Evolutionary conservation across 2,113 vertebrate genomes (phyloP).

Genomic region (Cryptomyrus ogoouensis): DNA sequence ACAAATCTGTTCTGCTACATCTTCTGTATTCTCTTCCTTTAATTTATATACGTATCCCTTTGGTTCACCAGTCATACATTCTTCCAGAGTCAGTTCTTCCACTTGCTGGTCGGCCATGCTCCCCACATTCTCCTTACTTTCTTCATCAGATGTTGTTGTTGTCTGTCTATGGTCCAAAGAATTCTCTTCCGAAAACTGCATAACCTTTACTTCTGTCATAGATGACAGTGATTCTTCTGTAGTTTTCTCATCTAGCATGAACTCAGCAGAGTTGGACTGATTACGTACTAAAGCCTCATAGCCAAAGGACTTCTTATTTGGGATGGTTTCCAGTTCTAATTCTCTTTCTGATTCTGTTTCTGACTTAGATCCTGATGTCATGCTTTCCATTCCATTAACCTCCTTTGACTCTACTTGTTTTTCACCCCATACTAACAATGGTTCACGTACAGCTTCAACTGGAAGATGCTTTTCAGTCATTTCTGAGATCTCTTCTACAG

Average conservation of each 20-base stretch:
- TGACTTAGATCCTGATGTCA: constrained; percentile 36
- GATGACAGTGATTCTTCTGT: not conserved
- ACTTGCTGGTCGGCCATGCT: constrained; percentile 16
- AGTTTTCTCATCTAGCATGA: constrained; percentile 11
- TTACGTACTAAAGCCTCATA: constrained; percentile 19
- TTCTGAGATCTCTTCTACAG: not conserved
- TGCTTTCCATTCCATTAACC: constrained; percentile 1
- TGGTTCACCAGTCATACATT: constrained; percentile 52
- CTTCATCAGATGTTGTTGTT: not conserved
- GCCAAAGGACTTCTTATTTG: constrained; percentile 33
- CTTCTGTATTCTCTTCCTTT: not conserved
- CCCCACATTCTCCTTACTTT: not conserved
- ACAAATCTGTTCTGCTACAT: not conserved
- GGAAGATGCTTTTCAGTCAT: constrained; percentile 16
- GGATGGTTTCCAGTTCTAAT: constrained; percentile 25
- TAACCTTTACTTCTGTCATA: not conserved
- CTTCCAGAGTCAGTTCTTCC: constrained; percentile 47
- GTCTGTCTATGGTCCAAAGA: not conserved
- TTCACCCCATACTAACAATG: constrained; percentile 9
- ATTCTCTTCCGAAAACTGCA: not conserved
- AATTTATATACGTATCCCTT: constrained; percentile 45
- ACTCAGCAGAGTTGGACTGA: constrained; percentile 12
- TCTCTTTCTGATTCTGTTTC: constrained; percentile 28
- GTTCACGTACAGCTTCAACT: not conserved
- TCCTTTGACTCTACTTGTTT: not conserved